A percentile compares a stretch with the other conserved stretches of the same genome.
phyloP scores from a whole-genome alignment of 2,888 invertebrate genomes.

The Rotaria sp. region DNA sequence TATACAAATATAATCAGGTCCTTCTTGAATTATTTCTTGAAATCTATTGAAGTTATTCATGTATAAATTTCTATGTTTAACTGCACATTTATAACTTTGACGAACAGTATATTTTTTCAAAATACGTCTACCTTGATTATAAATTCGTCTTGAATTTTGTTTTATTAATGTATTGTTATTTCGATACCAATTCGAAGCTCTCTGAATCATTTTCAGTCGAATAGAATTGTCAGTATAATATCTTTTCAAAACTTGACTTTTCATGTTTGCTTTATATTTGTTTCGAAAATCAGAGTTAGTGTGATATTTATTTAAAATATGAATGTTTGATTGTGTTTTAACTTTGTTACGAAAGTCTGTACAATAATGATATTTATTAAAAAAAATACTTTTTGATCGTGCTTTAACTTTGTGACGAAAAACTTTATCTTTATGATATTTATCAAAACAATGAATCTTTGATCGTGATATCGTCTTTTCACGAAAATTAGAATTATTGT shows the following conservation, averaged over 20 bases:
- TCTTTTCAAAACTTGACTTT: neutral
- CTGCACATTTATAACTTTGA: too few relatives aligned
- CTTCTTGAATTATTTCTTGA: neutral
- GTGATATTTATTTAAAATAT: neutral
- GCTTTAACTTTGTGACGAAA: too few relatives aligned
- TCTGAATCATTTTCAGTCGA: neutral
- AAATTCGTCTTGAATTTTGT: too few relatives aligned
- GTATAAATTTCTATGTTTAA: too few relatives aligned
- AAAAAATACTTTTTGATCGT: too few relatives aligned
- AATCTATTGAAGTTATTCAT: too few relatives aligned
- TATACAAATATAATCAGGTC: neutral
- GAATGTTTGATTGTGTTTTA: neutral
- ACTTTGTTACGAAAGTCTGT: neutral
- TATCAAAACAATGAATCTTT: too few relatives aligned
- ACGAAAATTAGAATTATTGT: neutral
- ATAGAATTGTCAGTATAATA: neutral
- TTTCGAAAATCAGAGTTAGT: neutral
- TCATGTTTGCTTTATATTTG: neutral
- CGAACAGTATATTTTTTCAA: too few relatives aligned
- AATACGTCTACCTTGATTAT: too few relatives aligned
- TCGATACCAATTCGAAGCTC: neutral
- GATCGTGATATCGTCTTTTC: too few relatives aligned
- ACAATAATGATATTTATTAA: neutral
- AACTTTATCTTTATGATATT: too few relatives aligned
- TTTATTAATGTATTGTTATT: too few relatives aligned